These are phyloP conservation scores for Triplophysa bombifrons DNA, from an alignment of 2,797 vertebrate species.

Conservation along the genomic window DNA sequence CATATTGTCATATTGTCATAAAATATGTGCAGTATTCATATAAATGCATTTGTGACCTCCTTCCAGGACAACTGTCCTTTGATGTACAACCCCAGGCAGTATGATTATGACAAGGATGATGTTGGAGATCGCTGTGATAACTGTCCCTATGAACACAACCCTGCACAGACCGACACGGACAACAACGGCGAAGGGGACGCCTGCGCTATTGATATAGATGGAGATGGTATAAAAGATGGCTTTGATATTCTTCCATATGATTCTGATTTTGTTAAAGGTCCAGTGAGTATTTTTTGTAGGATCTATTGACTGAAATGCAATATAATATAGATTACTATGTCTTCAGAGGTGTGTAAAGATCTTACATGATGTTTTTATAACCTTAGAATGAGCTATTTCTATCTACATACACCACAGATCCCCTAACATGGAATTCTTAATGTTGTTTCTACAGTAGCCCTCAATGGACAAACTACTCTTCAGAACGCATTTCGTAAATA, in stretches of 20 bases:
- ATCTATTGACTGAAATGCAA: too few relatives aligned
- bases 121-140: conserved; percentile 96
- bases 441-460: too few relatives aligned
- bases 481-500: too few relatives aligned
- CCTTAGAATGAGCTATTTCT: too few relatives aligned
- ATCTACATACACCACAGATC: too few relatives aligned
- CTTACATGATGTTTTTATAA: too few relatives aligned
- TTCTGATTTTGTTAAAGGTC: not conserved
- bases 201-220: conserved; percentile 95
- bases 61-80: conserved; percentile 94
- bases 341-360: too few relatives aligned
- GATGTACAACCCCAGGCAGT: conserved; percentile 92
- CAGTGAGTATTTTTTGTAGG: too few relatives aligned
- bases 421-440: too few relatives aligned
- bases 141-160: conserved; percentile 93
- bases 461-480: too few relatives aligned
- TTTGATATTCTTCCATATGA: not conserved
- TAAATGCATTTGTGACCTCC: not conserved
- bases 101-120: conserved; percentile 92
- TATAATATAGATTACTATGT: too few relatives aligned
- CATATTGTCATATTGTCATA: not conserved
- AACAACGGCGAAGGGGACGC: conserved; percentile 92
- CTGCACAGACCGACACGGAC: conserved; percentile 91
- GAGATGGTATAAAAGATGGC: conserved; percentile 81
- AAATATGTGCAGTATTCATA: conserved; percentile 4